These are phyloP conservation scores for Jordanella pulchra DNA, from an alignment of 2,797 vertebrate genomes.

Conservation along the genomic window DNA sequence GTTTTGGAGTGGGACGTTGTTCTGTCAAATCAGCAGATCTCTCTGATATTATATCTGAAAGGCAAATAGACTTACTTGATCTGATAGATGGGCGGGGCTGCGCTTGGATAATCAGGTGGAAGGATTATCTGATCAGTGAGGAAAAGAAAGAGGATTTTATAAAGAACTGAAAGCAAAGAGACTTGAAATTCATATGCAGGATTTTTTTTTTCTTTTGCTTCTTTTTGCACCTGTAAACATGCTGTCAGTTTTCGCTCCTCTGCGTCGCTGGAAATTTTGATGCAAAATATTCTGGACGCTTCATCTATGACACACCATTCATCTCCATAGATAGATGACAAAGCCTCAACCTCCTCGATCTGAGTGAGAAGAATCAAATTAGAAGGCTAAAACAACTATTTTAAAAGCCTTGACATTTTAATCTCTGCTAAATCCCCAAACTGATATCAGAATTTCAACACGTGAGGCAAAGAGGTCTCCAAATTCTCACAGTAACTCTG, in stretches of 20 bases:
- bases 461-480: neutral
- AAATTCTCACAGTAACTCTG: neutral
- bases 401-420: neutral
- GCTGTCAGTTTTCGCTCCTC: constrained; percentile 85
- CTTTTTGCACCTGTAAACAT: constrained; percentile 88
- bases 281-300: constrained; percentile 91
- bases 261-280: constrained; percentile 84
- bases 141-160: constrained; percentile 13
- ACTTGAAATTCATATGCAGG: neutral
- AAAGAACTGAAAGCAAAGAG: neutral
- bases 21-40: constrained; percentile 48
- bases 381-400: constrained; percentile 11
- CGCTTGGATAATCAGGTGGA: constrained; percentile 88
- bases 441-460: constrained; percentile 1
- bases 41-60: constrained; percentile 56
- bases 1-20: constrained; percentile 49
- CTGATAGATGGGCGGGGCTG: constrained; percentile 94
- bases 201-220: neutral
- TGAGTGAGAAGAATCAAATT: constrained; percentile 54
- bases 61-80: constrained; percentile 87
- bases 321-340: constrained; percentile 94
- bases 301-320: constrained; percentile 97
- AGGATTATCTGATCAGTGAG: constrained; percentile 84
- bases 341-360: constrained; percentile 95
- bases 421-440: neutral